phyloP scores from a whole-genome alignment of 2,797 vertebrate species.

The Onychomys leucogaster region DNA sequence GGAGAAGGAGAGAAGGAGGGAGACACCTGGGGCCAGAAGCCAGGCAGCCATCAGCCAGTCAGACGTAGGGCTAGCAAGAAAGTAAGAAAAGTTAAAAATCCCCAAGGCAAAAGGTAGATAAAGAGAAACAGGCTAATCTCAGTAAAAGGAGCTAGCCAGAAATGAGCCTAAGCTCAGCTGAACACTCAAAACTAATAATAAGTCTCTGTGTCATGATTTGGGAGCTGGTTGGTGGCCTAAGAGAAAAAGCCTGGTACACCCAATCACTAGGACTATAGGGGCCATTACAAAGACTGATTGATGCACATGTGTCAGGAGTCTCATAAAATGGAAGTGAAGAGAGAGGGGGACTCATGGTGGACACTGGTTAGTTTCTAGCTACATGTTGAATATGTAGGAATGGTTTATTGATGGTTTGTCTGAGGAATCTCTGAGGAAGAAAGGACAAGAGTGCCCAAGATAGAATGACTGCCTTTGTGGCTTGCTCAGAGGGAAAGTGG shows the following conservation, averaged over 20 bases:
- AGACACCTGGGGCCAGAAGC: not conserved
- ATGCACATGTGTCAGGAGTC: not conserved
- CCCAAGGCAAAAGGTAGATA: not conserved
- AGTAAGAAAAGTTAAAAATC: not conserved
- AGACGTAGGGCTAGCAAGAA: not conserved
- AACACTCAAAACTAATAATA: not conserved
- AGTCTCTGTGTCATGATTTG: not conserved
- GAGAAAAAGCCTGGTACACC: not conserved
- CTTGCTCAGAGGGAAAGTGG: too few species aligned
- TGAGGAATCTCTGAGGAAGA: not conserved
- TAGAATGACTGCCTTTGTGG: not conserved
- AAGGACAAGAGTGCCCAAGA: too few species aligned
- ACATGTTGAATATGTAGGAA: not conserved
- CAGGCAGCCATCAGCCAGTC: not conserved
- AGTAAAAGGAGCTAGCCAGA: not conserved
- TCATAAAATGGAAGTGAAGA: not conserved
- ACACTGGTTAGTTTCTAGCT: too few species aligned
- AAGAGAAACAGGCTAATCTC: not conserved
- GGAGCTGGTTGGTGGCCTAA: not conserved
- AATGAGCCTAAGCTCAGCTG: not conserved
- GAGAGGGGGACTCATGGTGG: not conserved
- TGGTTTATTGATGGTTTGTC: not conserved
- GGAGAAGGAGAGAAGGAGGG: not conserved
- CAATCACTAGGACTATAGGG: not conserved
- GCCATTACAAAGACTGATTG: not conserved